Base-by-base conservation (phyloP, 2,113 vertebrate genomes). In the Hydropotes inermis region DNA sequence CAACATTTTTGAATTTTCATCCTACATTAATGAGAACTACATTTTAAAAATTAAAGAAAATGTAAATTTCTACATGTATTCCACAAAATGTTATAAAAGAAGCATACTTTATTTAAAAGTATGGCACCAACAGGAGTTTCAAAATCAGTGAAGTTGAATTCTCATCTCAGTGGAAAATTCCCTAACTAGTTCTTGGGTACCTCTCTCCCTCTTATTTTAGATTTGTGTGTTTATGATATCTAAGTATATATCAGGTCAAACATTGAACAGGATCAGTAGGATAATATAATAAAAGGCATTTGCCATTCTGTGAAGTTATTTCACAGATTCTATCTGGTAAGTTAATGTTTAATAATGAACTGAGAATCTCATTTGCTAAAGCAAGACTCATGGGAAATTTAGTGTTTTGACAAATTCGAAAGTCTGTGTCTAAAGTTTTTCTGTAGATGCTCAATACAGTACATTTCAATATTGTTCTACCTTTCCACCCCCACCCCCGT, bases 1-100 rank as follows among this genome's bases (percentile, higher is more conserved):
- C 23, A 58, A 83, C 33, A 54, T 83, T 89, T 97, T 95, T 94
- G 0, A 87, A 47, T 94, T 83, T 84, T 96, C 5, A 33, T 85
- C 70, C 82, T 86, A 79, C 55, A 88, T 54, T 95, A 89, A 94
- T 64, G 13, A 93, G 57, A 74, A 83, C 83, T 95, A 54, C 12
- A 39, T 89, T 95, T 70, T 83, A 15, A 70, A 70, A 93, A 83
- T 64, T 67, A 92, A 27, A 93, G 50, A 52, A 96, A 96, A 70
- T 93, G 0, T 60, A 70, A 82, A 7, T 50, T 82, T 89, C 55
- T 92, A 33, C 70, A 61, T 82, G 60, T 91, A 52, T 5, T 43
- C 61, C 30, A 74, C 16, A 74, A 61, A 85, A 67, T 89, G 78
- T 64, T 86, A 5, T 82, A 76, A 94, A 88, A 83, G 67, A 54